Evolutionary conservation across 2,797 vertebrate species (phyloP), one percentile per base, ranked within the genome.

Genomic region (Anniella stebbinsi): DNA sequence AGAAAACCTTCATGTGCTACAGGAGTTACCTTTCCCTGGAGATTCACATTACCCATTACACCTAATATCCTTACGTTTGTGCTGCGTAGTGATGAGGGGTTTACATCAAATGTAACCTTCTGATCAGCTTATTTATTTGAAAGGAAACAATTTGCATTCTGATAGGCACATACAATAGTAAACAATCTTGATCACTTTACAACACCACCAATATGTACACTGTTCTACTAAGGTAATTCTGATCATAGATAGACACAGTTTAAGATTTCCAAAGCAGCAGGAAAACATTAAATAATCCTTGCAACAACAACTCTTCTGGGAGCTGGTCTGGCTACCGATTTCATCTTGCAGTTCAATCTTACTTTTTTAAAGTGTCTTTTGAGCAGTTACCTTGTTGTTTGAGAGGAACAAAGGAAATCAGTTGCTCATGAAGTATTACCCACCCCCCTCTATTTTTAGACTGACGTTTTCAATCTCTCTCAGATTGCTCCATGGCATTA

Each of bases 171-270:
- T 15, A 33, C 41, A 75, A 83, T 17, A 72, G 36, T 66, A 88
- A 48, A 80, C 80, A 83, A 86, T 45, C 90, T 89, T 0, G 0
- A 54, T 87, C 93, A 90, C 90, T 94, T 93, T 90, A 90, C 69
- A 45, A 36, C 69, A 91, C 86, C 57, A 83, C 89, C 87, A 94
- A 88, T 88, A 48, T 88, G 48, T 57, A 88, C n/a, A 41, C n/a
- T 93, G 90, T 84, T 92, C 88, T 1, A 78, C 72, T 86, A 54
- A 90, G 87, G 86, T 91, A 89, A 78, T 60, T 45, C 60, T 72
- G 78, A 80, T 92, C 93, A 94, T n/a, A 92, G 90, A 80, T 80
- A 84, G 83, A 92, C 82, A 91, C 60, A 60, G 84, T 84, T 95
- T 89, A 82, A 0, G 60, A 84, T 84, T 90, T 92, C 67, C 75